These are phyloP conservation scores for Agriopis marginaria DNA, from an alignment of 2,888 invertebrate species.

Conservation along the genomic window DNA sequence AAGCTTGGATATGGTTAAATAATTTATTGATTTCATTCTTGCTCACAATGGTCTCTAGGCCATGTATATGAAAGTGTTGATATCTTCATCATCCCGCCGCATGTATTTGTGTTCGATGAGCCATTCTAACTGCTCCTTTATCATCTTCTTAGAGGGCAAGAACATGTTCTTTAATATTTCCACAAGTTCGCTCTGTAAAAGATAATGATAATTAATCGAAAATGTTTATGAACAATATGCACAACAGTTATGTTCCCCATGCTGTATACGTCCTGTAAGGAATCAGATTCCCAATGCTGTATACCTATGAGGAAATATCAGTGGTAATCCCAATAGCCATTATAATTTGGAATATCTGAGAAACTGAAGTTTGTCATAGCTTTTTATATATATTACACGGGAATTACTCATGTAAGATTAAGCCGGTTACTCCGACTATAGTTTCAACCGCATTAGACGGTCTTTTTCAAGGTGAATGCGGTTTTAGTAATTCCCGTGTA, in stretches of 20 bases:
- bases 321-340: neutral
- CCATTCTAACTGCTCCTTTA: conserved; percentile 99
- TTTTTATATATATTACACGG: too few relatives aligned
- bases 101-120: conserved; percentile 99
- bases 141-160: conserved; percentile 99
- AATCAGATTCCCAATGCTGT: too few relatives aligned
- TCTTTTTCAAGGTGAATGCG: too few relatives aligned
- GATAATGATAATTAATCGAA: conserved; percentile 16
- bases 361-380: too few relatives aligned
- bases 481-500: too few relatives aligned
- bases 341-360: neutral
- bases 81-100: conserved; percentile 98
- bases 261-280: too few relatives aligned
- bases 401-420: too few relatives aligned
- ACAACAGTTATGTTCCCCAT: too few relatives aligned
- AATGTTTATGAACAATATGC: neutral
- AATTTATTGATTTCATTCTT: conserved; percentile 74
- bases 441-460: too few relatives aligned
- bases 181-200: conserved; percentile 94
- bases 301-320: too few relatives aligned
- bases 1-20: conserved; percentile 62
- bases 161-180: conserved; percentile 99
- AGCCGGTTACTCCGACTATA: too few relatives aligned
- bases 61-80: conserved; percentile 99
- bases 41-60: conserved; percentile 87